Base-by-base conservation (phyloP, 2,888 invertebrate species). In the Onthophagus sagittarius region DNA sequence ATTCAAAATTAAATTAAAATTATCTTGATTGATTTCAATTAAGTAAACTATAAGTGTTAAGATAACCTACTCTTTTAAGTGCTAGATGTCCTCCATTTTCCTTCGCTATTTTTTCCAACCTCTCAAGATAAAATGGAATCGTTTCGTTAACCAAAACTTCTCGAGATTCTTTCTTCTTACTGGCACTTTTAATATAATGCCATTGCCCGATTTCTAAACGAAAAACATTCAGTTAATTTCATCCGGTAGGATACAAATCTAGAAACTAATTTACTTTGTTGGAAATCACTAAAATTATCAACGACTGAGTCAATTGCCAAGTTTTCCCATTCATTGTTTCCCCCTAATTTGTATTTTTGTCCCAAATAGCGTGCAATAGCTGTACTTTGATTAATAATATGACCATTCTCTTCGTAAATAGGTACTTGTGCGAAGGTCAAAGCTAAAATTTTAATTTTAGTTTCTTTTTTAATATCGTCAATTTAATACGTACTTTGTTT, bases 391-490 rank as follows among this genome's bases (percentile, higher is more conserved):
- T 88, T 86, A 76, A 89, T 83, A 77, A 84, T 80, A 80, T 90
- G 89, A 5, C 90, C 91, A 75, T 90, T 88, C 0, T 91, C 84
- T 82, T 89, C 89, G 70, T 92, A 78, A 0, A 90, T 82, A 0
- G 91, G 91, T 75, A 90, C 81, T 81, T 89, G 89, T 0, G 90
- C 90, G 80, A 89, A 90, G 63, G 90, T 90, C 85, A 87, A 89
- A 70, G 85, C 87, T 90, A 81, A 62, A 75, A 23, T 23, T 23
- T 23, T 23, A 23, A 23, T n/a, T n/a, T n/a, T 23, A 23, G 23
- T 23, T 23, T 23, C 3, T 53, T 5, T 62, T 13, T 9, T 14
- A 7, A 11, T 13, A 53, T 14, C 70, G 14, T 9, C 11, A n/a
- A 67, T 15, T 15, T 15, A 62, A 62, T 13, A 0, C 13, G 3